Percentiles rank a stretch among this genome's conserved stretches.
Conservation (phyloP, 2,888 invertebrate genomes). For the Ecliptopera silaceata region DNA sequence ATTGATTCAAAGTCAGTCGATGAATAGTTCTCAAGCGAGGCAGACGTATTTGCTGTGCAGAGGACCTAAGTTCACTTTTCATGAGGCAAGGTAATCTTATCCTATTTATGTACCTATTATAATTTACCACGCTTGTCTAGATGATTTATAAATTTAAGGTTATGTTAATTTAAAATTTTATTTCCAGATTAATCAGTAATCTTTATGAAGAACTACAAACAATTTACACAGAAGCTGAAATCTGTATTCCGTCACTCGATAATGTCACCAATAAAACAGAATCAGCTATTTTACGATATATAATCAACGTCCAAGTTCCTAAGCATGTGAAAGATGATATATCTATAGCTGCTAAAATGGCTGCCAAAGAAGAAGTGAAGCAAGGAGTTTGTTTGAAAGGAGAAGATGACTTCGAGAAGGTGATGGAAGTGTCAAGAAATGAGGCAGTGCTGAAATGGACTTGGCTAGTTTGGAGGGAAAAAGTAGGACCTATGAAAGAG, state of each 20-base stretch:
- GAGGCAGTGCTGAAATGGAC: slow-evolving; percentile 81
- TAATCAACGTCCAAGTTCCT: slow-evolving; percentile 41
- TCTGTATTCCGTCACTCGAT: slow-evolving; percentile 73
- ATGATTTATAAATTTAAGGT: no score
- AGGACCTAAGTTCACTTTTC: slow-evolving; percentile 82
- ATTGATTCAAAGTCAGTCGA: slow-evolving; percentile 45
- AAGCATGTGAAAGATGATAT: slow-evolving; percentile 27
- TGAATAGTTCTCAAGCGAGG: slow-evolving; percentile 68
- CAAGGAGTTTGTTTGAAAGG: slow-evolving; percentile 79
- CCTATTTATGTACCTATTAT: no score
- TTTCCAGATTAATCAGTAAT: slow-evolving; percentile 68
- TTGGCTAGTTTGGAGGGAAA: slow-evolving; percentile 87
- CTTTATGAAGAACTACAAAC: slow-evolving; percentile 80
- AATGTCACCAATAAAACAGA: slow-evolving; percentile 50
- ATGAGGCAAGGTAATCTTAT: slow-evolving; percentile 78
- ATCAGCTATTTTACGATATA: slow-evolving; percentile 52
- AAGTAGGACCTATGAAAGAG: slow-evolving; percentile 82
- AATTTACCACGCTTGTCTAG: no score
- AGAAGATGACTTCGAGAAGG: slow-evolving; percentile 84
- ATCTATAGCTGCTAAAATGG: slow-evolving; percentile 41
- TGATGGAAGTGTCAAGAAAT: slow-evolving; percentile 79
- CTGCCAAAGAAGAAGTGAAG: slow-evolving; percentile 20
- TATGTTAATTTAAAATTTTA: neutral
- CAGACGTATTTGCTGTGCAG: slow-evolving; percentile 85
- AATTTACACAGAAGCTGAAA: slow-evolving; percentile 82